Evolutionary conservation across 2,797 vertebrate species (phyloP), one percentile per base, ranked within the genome.

Genomic region (Urophycis tenuis): DNA sequence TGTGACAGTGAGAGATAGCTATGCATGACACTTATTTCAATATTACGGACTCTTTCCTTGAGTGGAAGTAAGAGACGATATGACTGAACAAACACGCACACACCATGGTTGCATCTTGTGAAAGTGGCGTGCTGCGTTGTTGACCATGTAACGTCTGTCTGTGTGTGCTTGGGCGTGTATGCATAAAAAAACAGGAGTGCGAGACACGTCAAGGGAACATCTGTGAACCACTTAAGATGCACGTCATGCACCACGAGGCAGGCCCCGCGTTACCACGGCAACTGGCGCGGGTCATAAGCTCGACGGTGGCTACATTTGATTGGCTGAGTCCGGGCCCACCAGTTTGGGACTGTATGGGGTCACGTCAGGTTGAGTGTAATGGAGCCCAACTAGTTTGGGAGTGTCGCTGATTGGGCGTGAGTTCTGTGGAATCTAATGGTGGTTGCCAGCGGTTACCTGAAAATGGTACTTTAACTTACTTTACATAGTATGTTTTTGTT

Each of bases 191-290:
- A 78, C 49, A 74, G 74, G 78, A 4, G 39, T 25, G 77, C 77
- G 64, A 73, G 79, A 88, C 82, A 88, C 86, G 87, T 83, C 83
- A 75, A 79, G 82, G 0, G 82, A 91, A 85, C 85, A 87, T 91
- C 88, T 81, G 82, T 86, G 85, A 89, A 84, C 84, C 94, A 96
- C 96, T 99, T 98, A 98, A 97, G 95, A 98, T 98, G 96, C 97
- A 96, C 95, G 94, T 94, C 95, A 93, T 95, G 96, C 95, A 95
- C 95, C 95, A 93, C 86, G 95, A 97, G 95, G 95, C 90, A 92
- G 91, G 89, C 84, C 45, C 84, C 85, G 78, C 45, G 90, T 93
- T 91, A 86, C 91, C 86, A 92, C 92, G 85, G 92, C 83, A 92
- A 94, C 95, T 91, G 90, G 92, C 90, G 92, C 93, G 92, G 96